These are phyloP conservation scores for Tamandua tetradactyla DNA, from an alignment of 2,797 vertebrate genomes.

Conservation along the genomic window DNA sequence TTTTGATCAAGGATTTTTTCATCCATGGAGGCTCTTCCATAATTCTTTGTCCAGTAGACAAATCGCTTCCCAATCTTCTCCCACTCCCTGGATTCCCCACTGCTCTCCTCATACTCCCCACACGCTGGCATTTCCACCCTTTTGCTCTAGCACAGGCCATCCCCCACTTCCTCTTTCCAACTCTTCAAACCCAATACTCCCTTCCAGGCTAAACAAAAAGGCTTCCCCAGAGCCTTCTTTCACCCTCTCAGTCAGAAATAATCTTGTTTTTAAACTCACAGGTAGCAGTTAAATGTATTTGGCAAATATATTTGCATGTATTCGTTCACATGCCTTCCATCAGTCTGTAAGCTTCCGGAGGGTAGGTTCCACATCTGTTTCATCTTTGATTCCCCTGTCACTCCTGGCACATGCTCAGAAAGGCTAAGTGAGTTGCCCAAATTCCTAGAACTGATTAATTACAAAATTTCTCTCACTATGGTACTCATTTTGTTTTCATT, in stretches of 20 bases:
- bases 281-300: not conserved
- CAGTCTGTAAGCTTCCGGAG: not conserved
- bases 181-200: not conserved
- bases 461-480: not conserved
- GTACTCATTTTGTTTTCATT: slow-evolving; percentile 55
- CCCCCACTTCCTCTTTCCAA: not conserved
- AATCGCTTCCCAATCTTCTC: not conserved
- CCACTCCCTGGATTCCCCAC: not conserved
- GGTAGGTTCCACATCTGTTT: not conserved
- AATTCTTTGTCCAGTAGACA: not conserved
- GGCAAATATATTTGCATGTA: not conserved
- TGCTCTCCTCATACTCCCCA: not conserved
- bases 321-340: not conserved
- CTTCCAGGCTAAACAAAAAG: not conserved
- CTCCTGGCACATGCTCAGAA: not conserved
- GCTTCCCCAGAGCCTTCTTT: not conserved
- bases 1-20: not conserved
- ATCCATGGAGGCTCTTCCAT: not conserved
- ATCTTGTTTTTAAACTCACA: not conserved
- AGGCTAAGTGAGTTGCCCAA: not conserved
- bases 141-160: not conserved
- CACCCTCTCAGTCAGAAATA: not conserved
- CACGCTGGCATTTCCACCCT: not conserved
- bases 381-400: not conserved
- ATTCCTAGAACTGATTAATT: not conserved